phyloP scores from a whole-genome alignment of 2,888 invertebrate genomes.

The Psylliodes chrysocephalus region DNA sequence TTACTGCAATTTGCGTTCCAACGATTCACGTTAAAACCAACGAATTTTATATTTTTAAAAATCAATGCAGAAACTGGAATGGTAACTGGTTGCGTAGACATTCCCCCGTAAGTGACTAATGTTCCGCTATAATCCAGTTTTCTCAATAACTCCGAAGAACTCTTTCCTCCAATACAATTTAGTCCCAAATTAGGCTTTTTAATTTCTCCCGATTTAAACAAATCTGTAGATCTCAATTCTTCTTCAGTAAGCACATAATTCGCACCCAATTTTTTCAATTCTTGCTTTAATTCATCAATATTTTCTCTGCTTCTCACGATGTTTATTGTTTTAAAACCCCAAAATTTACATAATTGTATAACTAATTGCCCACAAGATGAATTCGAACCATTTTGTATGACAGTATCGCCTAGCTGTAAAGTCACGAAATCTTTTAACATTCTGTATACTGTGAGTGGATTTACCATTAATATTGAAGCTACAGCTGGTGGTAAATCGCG shows the following conservation, averaged over 20 bases:
- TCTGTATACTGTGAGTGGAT: constrained; percentile 96
- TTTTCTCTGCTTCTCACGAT: constrained; percentile 84
- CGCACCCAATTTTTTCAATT: constrained; percentile 77
- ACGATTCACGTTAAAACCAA: too few relatives aligned
- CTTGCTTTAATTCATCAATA: constrained; percentile 72
- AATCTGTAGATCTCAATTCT: constrained; percentile 49
- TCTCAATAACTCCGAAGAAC: constrained; percentile 81
- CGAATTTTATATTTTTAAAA: constrained; percentile 71
- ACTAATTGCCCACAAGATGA: constrained; percentile 93
- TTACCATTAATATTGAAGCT: constrained; percentile 63
- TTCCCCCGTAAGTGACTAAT: constrained; percentile 95
- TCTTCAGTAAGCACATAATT: constrained; percentile 58
- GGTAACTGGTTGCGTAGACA: constrained; percentile 87
- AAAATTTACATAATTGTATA: constrained; percentile 86
- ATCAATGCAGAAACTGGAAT: constrained; percentile 83
- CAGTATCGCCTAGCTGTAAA: constrained; percentile 78
- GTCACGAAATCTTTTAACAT: constrained; percentile 90
- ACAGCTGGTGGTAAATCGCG: too few relatives aligned
- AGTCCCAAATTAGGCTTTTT: constrained; percentile 82
- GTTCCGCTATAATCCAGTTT: constrained; percentile 77
- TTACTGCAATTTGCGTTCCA: too few relatives aligned
- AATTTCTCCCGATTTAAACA: constrained; percentile 70
- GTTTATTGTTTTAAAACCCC: constrained; percentile 84
- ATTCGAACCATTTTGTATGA: constrained; percentile 97
- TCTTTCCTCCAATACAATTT: constrained; percentile 94